Conservation (phyloP, 2,113 vertebrate genomes). For the Pelvicachromis taeniatus region DNA sequence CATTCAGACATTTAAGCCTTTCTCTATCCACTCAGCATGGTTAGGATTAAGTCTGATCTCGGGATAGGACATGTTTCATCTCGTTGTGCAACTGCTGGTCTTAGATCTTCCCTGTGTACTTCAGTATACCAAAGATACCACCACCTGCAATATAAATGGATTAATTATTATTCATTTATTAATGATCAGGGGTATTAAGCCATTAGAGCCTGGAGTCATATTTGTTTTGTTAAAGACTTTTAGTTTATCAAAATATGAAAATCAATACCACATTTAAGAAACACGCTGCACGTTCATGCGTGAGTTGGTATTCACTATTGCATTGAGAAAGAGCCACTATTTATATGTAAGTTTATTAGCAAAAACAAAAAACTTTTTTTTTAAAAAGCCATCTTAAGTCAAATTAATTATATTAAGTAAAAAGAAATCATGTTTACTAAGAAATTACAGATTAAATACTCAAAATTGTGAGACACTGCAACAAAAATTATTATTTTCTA, state of each 20-base stretch:
- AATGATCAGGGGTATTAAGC: background rate
- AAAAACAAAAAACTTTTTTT: too few relatives aligned
- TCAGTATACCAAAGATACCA: conserved; percentile 60
- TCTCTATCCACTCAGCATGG: background rate
- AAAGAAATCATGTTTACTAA: background rate
- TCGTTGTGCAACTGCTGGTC: background rate
- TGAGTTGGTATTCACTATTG: background rate
- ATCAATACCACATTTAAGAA: background rate
- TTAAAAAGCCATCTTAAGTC: too few relatives aligned
- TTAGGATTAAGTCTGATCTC: background rate
- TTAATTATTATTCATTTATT: background rate
- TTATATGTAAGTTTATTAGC: too few relatives aligned
- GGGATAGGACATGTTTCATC: background rate
- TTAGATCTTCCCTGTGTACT: conserved; percentile 55
- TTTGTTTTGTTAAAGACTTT: background rate
- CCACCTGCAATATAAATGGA: conserved; percentile 53
- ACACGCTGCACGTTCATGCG: background rate
- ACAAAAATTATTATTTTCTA: background rate
- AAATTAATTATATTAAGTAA: too few relatives aligned
- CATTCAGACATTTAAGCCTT: background rate
- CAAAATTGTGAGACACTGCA: background rate
- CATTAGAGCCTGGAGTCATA: background rate
- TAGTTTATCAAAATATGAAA: background rate
- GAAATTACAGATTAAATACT: background rate
- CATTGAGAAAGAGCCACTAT: too few relatives aligned